These are phyloP conservation scores for Lucilia sericata DNA, from an alignment of 1,140 invertebrate species.

Conservation along the genomic window DNA sequence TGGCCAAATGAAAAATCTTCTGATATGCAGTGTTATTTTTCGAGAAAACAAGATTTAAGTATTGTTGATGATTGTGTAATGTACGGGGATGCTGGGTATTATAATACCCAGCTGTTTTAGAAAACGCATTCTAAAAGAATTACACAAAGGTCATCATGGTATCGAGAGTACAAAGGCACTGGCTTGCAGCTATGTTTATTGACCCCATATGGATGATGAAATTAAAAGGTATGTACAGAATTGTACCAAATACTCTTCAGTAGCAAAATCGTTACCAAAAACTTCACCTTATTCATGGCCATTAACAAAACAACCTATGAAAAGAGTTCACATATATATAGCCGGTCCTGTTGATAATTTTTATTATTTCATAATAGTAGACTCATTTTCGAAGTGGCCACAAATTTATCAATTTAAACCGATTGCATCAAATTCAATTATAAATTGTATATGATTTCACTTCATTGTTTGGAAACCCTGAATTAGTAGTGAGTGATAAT, in stretches of 20 bases:
- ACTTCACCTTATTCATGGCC: too few relatives aligned
- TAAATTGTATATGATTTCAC: conserved; percentile 45
- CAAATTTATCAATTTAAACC: conserved; percentile 33
- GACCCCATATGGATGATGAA: too few relatives aligned
- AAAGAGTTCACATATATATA: conserved; percentile 58
- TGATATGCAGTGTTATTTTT: not conserved
- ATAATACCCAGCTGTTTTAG: too few relatives aligned
- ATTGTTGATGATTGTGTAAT: not conserved
- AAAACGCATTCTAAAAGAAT: too few relatives aligned
- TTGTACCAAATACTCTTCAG: too few relatives aligned
- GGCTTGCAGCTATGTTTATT: conserved; percentile 68
- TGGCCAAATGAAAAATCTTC: conserved; percentile 49
- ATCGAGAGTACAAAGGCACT: conserved; percentile 71
- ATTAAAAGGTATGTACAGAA: too few relatives aligned
- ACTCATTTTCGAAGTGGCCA: conserved; percentile 46
- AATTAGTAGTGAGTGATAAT: conserved; percentile 51
- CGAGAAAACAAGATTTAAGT: not conserved
- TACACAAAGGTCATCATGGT: conserved; percentile 53
- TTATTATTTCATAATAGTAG: conserved; percentile 43
- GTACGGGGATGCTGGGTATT: too few relatives aligned
- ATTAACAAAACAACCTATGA: too few relatives aligned
- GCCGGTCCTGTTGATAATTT: conserved; percentile 48
- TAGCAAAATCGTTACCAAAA: too few relatives aligned
- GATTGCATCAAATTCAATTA: conserved; percentile 23
- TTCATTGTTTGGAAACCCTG: conserved; percentile 49